Base-by-base conservation (phyloP, 2,888 invertebrate genomes). In the Drosophila tripunctata region DNA sequence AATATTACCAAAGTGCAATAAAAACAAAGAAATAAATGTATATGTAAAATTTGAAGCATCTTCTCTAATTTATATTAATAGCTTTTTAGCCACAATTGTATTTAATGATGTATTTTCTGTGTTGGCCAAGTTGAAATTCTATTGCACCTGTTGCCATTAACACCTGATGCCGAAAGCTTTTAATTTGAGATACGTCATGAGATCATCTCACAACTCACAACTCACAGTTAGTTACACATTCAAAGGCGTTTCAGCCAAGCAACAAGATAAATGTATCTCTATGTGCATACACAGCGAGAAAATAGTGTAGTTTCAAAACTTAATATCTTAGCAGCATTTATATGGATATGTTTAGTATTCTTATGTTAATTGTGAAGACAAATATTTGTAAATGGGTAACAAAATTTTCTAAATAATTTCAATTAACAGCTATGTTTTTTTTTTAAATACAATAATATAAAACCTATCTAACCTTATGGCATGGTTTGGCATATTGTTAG, bases 181-280 rank as follows among this genome's bases (percentile, higher is more conserved):
- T 35, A 33, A 22, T 17, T 38, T n/a, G n/a, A 50, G 27, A 19
- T 50, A 50, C 68, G 60, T 52, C 60, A 52, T 60, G 44, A 60
- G 47, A 52, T 58, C 35, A 60, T 67, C 67, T 43, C 51, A 48
- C 33, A 61, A 75, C 67, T 36, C 47, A 43, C 43, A 67, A n/a
- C 67, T 40, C 50, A 47, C 41, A 67, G 69, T 58, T 73, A 10
- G 38, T 47, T 22, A 31, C 30, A 24, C 8, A 44, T 7, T 52
- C 22, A 35, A 35, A 54, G 74, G 60, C 48, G 41, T 47, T 47
- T 56, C 45, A 35, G 33, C 7, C n/a, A 45, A 40, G 10, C n/a
- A 45, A 40, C 48, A 15, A n/a, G 17, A 31, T 15, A 21, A 40
- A 31, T 22, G 24, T 24, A 22, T 54, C 8, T 31, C 2, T 15